These are phyloP conservation scores for Squalus acanthias DNA, from an alignment of 2,797 vertebrate species.

Conservation along the genomic window DNA sequence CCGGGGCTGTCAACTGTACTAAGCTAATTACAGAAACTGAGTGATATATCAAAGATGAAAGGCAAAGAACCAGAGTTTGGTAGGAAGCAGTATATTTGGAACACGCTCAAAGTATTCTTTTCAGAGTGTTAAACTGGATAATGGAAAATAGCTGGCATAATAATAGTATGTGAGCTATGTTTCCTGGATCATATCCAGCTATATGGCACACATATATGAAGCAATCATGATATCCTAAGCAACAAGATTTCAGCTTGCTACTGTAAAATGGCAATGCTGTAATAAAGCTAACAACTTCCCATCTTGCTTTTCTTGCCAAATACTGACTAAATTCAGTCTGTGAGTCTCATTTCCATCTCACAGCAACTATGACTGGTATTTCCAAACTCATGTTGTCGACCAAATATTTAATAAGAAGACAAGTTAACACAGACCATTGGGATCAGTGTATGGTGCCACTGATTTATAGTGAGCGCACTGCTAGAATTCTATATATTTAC, in stretches of 20 bases:
- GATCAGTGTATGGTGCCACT: background rate
- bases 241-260: background rate
- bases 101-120: background rate
- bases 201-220: background rate
- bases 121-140: background rate
- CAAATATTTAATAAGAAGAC: background rate
- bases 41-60: constrained; percentile 38
- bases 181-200: background rate
- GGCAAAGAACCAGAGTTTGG: constrained; percentile 52
- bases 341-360: background rate
- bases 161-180: background rate
- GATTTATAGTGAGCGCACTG: background rate
- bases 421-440: background rate
- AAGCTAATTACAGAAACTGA: constrained; percentile 39
- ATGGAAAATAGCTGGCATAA: background rate
- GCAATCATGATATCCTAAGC: background rate
- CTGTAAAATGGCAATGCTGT: background rate
- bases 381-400: background rate
- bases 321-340: background rate
- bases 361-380: background rate
- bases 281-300: background rate
- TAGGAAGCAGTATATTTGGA: constrained; percentile 24
- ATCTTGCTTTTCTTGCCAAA: background rate
- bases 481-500: background rate
- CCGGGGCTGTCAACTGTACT: constrained; percentile 30